Conservation (phyloP, 1,140 invertebrate species). For the Maniola jurtina region DNA sequence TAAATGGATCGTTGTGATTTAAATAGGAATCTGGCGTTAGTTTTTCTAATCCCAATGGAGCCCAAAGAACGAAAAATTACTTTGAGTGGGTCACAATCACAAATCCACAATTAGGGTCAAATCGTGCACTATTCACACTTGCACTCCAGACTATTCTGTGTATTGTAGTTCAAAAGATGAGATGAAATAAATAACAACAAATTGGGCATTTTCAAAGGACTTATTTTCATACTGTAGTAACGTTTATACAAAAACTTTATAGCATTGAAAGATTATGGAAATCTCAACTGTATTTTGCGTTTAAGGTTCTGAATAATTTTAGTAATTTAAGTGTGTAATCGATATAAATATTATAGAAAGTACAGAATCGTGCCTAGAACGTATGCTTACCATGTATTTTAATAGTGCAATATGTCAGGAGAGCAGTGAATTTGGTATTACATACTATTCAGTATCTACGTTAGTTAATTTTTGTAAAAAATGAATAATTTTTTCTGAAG, state of each 20-base stretch:
- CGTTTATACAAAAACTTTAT: conserved; percentile 19
- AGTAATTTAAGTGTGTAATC: conserved; percentile 59
- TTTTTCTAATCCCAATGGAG: background rate
- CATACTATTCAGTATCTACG: background rate
- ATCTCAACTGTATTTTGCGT: conserved; percentile 43
- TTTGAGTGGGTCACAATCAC: background rate
- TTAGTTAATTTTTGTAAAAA: background rate
- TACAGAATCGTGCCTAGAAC: conserved; percentile 76
- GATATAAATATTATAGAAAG: conserved; percentile 64
- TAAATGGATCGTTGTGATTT: conserved; percentile 1
- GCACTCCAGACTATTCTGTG: background rate
- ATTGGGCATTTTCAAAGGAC: conserved; percentile 18
- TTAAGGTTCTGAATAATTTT: conserved; percentile 35
- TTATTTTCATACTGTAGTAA: conserved; percentile 33
- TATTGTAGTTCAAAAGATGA: conserved; percentile 3
- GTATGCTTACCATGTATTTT: conserved; percentile 73
- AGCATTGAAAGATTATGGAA: conserved; percentile 24
- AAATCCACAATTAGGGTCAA: no score
- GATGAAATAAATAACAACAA: background rate
- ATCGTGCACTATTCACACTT: no score
- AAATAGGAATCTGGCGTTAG: background rate
- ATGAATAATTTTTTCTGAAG: no score
- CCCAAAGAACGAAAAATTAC: conserved; percentile 1
- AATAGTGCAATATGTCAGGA: conserved; percentile 63
- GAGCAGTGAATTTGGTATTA: conserved; percentile 18